Conservation (phyloP, 2,113 vertebrate species). For the Syrmaticus mikado region DNA sequence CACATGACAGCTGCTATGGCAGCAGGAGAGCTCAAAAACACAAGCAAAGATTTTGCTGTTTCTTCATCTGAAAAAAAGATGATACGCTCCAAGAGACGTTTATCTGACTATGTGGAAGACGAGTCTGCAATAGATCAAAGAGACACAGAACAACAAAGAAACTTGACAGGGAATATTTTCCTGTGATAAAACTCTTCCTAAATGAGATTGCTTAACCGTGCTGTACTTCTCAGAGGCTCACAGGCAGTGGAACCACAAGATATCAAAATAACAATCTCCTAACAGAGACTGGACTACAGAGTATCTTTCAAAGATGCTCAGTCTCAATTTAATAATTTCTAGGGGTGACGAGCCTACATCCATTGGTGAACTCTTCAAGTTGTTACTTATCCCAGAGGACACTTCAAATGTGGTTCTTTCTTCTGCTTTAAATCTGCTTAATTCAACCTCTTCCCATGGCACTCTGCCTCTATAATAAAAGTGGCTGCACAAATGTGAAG, state of each 20-base stretch:
- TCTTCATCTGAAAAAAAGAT: not conserved
- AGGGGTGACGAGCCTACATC: not conserved
- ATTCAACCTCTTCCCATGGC: not conserved
- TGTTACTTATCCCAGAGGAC: not conserved
- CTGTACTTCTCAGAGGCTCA: not conserved
- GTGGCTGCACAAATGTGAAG: not conserved
- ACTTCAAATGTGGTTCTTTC: not conserved
- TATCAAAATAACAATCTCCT: not conserved
- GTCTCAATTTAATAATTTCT: not conserved
- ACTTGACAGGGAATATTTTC: not conserved
- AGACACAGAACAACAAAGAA: not conserved
- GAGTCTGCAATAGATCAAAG: not conserved
- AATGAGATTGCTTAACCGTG: not conserved
- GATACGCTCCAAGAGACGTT: not conserved
- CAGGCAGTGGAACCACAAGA: not conserved
- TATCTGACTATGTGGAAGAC: not conserved
- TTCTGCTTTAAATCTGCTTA: not conserved
- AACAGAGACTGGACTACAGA: not conserved
- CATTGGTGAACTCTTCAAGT: not conserved
- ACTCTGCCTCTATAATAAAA: not conserved
- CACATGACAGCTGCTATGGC: rapidly evolving
- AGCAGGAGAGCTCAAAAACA: not conserved
- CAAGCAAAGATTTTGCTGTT: not conserved
- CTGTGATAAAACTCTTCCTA: not conserved
- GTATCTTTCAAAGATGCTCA: not conserved